Percentiles rank a stretch among this genome's conserved stretches.
Evolutionary conservation across 2,888 invertebrate genomes (phyloP).

Genomic region (Villa cingulata): DNA sequence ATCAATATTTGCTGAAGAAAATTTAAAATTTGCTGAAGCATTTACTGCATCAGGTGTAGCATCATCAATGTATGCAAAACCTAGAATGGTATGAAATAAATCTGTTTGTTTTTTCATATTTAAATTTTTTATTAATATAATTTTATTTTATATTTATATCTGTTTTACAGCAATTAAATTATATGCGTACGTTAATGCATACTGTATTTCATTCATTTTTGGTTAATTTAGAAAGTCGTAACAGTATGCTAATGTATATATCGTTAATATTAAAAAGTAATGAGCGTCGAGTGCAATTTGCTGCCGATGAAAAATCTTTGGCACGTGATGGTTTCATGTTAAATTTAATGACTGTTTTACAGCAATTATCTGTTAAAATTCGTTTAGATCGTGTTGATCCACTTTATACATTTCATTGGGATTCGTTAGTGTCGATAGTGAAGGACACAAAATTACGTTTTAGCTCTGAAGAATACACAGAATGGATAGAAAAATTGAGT

Average conservation of each 20-base stretch:
- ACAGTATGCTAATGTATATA: slow-evolving; percentile 65
- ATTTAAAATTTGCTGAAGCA: slow-evolving; percentile 73
- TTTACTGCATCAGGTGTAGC: slow-evolving; percentile 34
- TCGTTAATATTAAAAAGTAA: slow-evolving; percentile 65
- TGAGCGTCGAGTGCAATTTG: slow-evolving; percentile 77
- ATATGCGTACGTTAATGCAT: slow-evolving; percentile 60
- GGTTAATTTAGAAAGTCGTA: slow-evolving; percentile 67
- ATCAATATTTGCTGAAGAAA: slow-evolving; percentile 88
- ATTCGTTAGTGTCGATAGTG: slow-evolving; percentile 54
- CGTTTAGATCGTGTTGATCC: slow-evolving; percentile 82
- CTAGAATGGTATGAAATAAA: slow-evolving; percentile 25
- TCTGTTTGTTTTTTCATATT: neutral
- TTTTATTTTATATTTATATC: neutral
- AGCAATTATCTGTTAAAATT: slow-evolving; percentile 78
- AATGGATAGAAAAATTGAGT: slow-evolving; percentile 58
- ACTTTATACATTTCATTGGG: slow-evolving; percentile 75
- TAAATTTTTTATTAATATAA: neutral
- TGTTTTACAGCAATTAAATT: slow-evolving; percentile 53
- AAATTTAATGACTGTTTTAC: slow-evolving; percentile 81
- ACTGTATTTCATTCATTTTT: slow-evolving; percentile 72
- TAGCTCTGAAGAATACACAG: slow-evolving; percentile 64
- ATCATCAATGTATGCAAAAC: slow-evolving; percentile 22
- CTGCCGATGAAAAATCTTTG: slow-evolving; percentile 72
- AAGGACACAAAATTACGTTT: slow-evolving; percentile 74
- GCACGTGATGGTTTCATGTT: slow-evolving; percentile 94